phyloP scores from a whole-genome alignment of 2,113 vertebrate genomes.

The Salminus brasiliensis region DNA sequence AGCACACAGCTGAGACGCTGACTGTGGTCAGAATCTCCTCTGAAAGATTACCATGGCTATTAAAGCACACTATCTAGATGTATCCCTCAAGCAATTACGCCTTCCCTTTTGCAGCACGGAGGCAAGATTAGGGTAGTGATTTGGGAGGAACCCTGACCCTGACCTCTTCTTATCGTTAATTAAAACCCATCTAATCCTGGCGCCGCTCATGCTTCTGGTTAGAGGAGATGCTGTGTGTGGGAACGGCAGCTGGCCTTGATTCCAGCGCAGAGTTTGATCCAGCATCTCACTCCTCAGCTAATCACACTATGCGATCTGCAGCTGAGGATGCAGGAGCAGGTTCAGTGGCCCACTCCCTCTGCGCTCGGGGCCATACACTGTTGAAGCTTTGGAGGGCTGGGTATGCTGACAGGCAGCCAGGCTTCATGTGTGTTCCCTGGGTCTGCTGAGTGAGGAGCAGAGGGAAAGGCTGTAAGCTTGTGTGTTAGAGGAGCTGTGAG shows the following conservation, averaged over 20 bases:
- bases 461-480: not conserved
- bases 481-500: not conserved
- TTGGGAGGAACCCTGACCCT: conserved; percentile 26
- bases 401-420: not conserved
- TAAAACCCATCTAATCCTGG: conserved; percentile 37
- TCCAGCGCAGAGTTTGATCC: conserved; percentile 15
- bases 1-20: not conserved
- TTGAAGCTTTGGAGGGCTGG: not conserved
- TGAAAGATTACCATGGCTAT: not conserved
- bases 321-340: not conserved
- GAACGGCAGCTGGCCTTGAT: conserved; percentile 3
- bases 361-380: not conserved
- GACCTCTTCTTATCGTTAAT: conserved; percentile 34
- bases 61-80: conserved; percentile 1
- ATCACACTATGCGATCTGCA: conserved; percentile 19
- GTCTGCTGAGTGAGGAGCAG: not conserved
- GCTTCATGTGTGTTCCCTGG: not conserved
- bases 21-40: conserved; percentile 4
- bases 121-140: conserved; percentile 32
- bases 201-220: conserved; percentile 3
- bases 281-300: not conserved
- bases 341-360: not conserved
- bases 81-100: conserved; percentile 4
- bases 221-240: not conserved
- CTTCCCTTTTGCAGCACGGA: conserved; percentile 1